Evolutionary conservation across 64 coral and sea anemone species (phyloP).

Genomic region (Hydrozoanthus tunicans): DNA sequence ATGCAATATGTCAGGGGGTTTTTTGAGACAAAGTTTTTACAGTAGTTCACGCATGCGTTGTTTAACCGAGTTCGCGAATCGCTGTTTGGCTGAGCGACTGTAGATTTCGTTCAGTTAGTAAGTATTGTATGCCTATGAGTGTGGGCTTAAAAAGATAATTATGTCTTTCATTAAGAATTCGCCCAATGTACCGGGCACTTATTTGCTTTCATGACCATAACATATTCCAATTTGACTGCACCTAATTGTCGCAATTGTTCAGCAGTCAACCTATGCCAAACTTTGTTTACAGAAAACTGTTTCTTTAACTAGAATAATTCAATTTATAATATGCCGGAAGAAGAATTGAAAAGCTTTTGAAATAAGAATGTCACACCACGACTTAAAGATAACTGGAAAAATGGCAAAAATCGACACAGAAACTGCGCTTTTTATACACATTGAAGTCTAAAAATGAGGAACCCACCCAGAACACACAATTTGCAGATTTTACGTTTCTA

Average conservation of each 20-base stretch:
- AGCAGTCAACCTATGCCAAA: constrained; percentile 11
- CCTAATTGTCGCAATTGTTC: constrained; percentile 33
- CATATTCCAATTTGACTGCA: constrained; percentile 1
- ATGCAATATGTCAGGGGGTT: neutral
- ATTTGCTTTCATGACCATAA: constrained; percentile 22
- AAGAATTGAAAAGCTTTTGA: constrained; percentile 4
- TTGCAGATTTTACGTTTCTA: neutral
- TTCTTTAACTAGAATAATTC: constrained; percentile 24
- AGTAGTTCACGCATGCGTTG: constrained; percentile 27
- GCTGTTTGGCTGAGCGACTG: constrained; percentile 1
- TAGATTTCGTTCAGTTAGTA: neutral
- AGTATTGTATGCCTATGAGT: neutral
- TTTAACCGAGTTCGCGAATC: neutral
- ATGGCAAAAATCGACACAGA: neutral
- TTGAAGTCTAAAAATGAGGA: too few relatives aligned
- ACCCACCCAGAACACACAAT: neutral
- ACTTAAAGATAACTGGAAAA: neutral
- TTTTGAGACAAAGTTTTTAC: neutral
- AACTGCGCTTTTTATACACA: neutral
- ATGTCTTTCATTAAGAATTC: constrained; percentile 23
- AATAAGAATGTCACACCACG: constrained; percentile 27
- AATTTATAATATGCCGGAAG: constrained; percentile 28
- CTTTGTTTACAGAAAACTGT: constrained; percentile 41
- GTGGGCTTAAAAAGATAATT: constrained; percentile 47
- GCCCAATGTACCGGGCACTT: neutral